These are phyloP conservation scores for Chrysocyon brachyurus DNA, from an alignment of 2,797 vertebrate species.

Conservation along the genomic window DNA sequence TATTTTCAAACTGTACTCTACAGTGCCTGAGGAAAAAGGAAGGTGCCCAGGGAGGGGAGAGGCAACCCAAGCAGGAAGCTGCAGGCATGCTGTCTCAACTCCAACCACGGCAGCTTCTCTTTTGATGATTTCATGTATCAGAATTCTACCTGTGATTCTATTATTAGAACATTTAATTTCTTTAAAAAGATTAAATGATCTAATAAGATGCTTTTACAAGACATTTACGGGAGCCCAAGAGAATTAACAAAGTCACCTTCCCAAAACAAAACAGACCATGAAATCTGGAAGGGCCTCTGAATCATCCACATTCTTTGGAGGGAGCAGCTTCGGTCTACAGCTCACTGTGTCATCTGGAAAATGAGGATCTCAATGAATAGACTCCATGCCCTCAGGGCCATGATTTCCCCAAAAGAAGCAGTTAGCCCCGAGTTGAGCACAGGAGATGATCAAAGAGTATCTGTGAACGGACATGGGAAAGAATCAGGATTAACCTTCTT, in stretches of 20 bases:
- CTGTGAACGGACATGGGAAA: neutral
- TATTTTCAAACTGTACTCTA: neutral
- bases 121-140: neutral
- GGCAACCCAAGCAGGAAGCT: neutral
- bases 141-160: neutral
- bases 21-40: neutral
- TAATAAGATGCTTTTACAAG: constrained; percentile 40
- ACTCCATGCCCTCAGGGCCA: neutral
- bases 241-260: neutral
- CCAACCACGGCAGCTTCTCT: neutral
- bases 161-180: constrained; percentile 33
- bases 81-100: neutral
- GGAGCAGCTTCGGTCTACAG: neutral
- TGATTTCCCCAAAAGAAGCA: neutral
- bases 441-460: neutral
- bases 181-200: constrained; percentile 39
- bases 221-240: neutral
- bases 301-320: neutral
- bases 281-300: neutral
- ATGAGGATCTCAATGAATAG: neutral
- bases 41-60: neutral
- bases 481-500: neutral
- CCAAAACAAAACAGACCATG: neutral
- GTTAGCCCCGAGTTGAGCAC: neutral
- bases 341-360: neutral